Evolutionary conservation across 2,888 invertebrate genomes (phyloP).

Genomic region (Scaptomyza reducta): DNA sequence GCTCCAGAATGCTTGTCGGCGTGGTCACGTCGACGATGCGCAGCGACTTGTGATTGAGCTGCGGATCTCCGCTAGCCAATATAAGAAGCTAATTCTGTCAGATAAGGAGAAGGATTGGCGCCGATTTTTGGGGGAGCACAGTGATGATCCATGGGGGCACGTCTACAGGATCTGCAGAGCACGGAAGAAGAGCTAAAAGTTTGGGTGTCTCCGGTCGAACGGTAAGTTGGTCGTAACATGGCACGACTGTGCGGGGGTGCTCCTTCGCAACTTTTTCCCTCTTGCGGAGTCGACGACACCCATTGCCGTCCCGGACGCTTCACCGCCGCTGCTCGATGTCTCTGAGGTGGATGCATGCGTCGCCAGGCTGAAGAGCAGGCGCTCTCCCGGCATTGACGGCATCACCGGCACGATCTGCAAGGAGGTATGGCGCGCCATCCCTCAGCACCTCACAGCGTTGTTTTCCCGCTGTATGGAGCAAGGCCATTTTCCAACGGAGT

Average conservation of each 20-base stretch:
- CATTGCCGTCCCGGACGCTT: neutral
- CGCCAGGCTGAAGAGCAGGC: conserved; percentile 24
- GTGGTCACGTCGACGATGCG: neutral
- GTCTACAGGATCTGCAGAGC: too few species aligned
- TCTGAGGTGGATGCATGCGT: conserved; percentile 11
- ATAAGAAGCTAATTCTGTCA: too few species aligned
- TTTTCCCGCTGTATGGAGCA: conserved; percentile 7
- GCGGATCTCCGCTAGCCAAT: too few species aligned
- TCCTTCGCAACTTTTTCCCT: conserved; percentile 22
- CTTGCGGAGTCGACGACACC: conserved; percentile 11
- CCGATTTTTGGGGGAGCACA: conserved; percentile 20
- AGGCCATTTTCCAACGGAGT: conserved; percentile 13
- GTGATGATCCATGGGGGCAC: too few species aligned
- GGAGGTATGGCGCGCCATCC: too few species aligned
- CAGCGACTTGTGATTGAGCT: too few species aligned
- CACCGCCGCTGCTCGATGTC: neutral
- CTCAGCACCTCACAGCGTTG: conserved; percentile 17
- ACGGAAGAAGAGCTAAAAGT: too few species aligned
- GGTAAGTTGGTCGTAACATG: conserved; percentile 12
- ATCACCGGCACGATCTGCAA: conserved; percentile 22
- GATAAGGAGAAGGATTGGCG: conserved; percentile 12
- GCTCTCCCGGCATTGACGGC: conserved; percentile 29
- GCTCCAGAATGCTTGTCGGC: conserved; percentile 20
- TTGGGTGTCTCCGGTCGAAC: too few species aligned
- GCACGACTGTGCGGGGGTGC: conserved; percentile 21